Percentiles rank a stretch among this genome's conserved stretches.
Evolutionary conservation across 2,888 invertebrate species (phyloP).

Genomic region (Tetragnatha montana): DNA sequence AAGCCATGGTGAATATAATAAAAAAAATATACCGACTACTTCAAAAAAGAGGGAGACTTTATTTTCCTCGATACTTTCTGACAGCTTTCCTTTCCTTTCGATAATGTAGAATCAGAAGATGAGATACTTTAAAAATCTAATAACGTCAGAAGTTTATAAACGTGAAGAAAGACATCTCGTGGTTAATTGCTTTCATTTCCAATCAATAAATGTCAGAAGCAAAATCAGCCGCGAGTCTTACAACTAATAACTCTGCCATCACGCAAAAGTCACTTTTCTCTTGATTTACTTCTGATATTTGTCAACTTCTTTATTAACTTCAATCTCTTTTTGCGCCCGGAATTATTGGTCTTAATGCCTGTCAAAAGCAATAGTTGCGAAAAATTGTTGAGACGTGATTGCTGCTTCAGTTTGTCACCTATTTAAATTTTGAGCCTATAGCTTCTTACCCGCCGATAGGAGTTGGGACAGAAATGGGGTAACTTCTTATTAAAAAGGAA

Average conservation of each 20-base stretch:
- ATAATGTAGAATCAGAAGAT: slow-evolving; percentile 3
- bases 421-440: slow-evolving; percentile 6
- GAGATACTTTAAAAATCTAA: slow-evolving; percentile 36
- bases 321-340: slow-evolving; percentile 6
- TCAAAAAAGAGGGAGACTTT: neutral
- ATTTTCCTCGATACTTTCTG: neutral
- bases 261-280: slow-evolving; percentile 11
- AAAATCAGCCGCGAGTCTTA: neutral
- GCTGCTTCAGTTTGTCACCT: slow-evolving; percentile 12
- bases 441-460: neutral
- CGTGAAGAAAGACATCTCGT: neutral
- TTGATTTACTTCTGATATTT: slow-evolving; percentile 40
- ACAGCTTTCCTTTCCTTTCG: neutral
- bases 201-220: slow-evolving; percentile 41
- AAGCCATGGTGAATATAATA: neutral
- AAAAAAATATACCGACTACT: neutral
- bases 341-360: slow-evolving; percentile 19
- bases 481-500: neutral
- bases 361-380: neutral
- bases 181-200: slow-evolving; percentile 49
- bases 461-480: neutral
- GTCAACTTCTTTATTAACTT: slow-evolving; percentile 31
- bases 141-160: slow-evolving; percentile 18
- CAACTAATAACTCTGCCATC: slow-evolving; percentile 35
- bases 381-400: slow-evolving; percentile 14